A percentile compares a stretch with the other conserved stretches of the same genome.
phyloP scores from a whole-genome alignment of 2,888 invertebrate genomes.

The Andrena minutula region DNA sequence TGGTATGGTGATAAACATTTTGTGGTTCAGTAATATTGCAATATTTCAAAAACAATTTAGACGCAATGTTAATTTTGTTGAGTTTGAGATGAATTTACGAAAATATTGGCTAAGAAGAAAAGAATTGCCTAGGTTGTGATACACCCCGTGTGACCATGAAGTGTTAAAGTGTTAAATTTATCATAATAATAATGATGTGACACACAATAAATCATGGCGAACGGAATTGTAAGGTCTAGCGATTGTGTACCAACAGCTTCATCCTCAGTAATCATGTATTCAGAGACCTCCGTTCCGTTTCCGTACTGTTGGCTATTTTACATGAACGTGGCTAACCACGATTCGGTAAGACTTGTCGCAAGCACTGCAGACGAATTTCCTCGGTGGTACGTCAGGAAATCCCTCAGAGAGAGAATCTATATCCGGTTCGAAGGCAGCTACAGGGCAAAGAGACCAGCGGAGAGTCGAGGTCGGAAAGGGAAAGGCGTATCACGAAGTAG shows the following conservation, averaged over 20 bases:
- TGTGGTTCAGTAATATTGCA: no score
- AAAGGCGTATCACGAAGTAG: slow-evolving; percentile 15
- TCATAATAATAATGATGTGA: no score
- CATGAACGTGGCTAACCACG: slow-evolving; percentile 59
- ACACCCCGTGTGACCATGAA: no score
- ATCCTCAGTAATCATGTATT: not conserved
- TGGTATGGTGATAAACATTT: not conserved
- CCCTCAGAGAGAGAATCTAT: slow-evolving; percentile 48
- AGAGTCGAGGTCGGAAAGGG: slow-evolving; percentile 26
- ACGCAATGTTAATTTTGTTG: no score
- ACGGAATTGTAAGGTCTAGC: not conserved
- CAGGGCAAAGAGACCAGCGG: slow-evolving; percentile 48
- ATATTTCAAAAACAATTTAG: no score
- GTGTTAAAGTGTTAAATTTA: no score
- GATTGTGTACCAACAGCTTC: not conserved
- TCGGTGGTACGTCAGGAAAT: slow-evolving; percentile 51
- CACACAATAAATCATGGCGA: not conserved
- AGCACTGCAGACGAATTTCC: slow-evolving; percentile 32
- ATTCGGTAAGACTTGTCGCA: slow-evolving; percentile 28
- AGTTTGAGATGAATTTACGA: no score
- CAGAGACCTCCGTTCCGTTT: slow-evolving; percentile 22
- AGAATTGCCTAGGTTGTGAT: no score
- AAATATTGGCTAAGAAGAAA: no score
- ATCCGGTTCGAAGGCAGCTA: slow-evolving; percentile 49
- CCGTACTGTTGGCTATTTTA: slow-evolving; percentile 48